Conservation (phyloP, 1,140 invertebrate species). For the Pantala flavescens region DNA sequence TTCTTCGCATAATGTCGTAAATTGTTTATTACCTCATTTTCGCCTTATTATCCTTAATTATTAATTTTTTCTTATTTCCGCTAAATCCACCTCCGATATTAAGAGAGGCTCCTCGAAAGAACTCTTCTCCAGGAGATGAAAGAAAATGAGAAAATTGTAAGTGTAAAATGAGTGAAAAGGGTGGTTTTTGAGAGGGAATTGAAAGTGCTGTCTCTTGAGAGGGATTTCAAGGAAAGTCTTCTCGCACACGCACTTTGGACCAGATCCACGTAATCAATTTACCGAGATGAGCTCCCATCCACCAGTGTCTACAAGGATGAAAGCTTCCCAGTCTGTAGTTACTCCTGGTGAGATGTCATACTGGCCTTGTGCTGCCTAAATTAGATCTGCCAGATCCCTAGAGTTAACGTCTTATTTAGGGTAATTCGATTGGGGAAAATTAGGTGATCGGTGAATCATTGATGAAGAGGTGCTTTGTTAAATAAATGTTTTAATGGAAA, state of each 20-base stretch:
- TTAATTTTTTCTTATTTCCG: too few relatives aligned
- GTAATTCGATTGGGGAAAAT: background rate
- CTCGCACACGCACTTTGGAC: background rate
- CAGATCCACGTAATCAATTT: constrained; percentile 2
- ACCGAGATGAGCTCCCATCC: background rate
- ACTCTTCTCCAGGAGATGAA: too few relatives aligned
- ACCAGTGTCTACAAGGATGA: background rate
- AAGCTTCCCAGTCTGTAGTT: background rate
- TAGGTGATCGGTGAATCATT: background rate
- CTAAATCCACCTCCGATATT: too few relatives aligned
- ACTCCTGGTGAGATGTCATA: background rate
- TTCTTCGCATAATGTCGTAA: too few relatives aligned
- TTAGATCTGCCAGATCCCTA: background rate
- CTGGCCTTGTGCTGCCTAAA: background rate
- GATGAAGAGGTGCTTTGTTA: background rate
- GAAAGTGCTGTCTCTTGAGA: too few relatives aligned
- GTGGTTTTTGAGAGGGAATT: too few relatives aligned
- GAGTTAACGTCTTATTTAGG: background rate
- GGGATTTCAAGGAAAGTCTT: background rate
- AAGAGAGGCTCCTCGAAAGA: too few relatives aligned
- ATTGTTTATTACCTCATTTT: too few relatives aligned
- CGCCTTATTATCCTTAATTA: too few relatives aligned
- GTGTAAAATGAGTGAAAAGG: too few relatives aligned
- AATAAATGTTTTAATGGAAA: too few relatives aligned
- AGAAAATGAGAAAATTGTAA: too few relatives aligned